Base-by-base conservation (phyloP, 1,140 invertebrate genomes). In the Tribolium madens region DNA sequence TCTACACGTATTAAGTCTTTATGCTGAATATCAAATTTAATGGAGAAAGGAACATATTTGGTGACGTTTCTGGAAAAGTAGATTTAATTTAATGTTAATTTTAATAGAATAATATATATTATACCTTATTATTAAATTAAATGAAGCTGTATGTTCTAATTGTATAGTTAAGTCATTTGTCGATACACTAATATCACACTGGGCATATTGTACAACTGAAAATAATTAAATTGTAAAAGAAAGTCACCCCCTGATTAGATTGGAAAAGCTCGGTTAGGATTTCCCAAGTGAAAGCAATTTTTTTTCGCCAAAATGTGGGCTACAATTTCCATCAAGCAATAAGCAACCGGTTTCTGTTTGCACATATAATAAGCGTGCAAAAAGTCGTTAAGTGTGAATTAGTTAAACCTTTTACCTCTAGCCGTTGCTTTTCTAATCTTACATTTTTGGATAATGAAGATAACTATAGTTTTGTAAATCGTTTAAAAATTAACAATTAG, bases 131-230 rank as follows among this genome's bases (percentile, higher is more conserved):
- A 12, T 4, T 52, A 79, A 33, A 4, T 17, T 14, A 9, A 79
- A 50, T 12, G 7, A 33, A 9, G 17, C 68, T 46, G 31, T 69
- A 10, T 76, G 47, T 9, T 76, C 52, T 60, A 73, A 14, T 73
- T 64, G 75, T 46, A 80, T 14, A 6, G 68, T 53, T 42, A 80
- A 60, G 68, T 80, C 79, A 60, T 78, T 73, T 42, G 73, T 72
- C 5, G 76, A 77, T 64, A 80, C 31, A 15, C 52, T 75, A 47
- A 80, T 76, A 78, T 80, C 79, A 78, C 79, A 78, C 15, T 14
- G 14, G 13, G 26, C 52, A 21, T 10, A 42, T 21, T 12, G 47
- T 4, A 76, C 2, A 70, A 57, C 79, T 80, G 48, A 9, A 77
- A 79, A 64, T n/a, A 64, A 13, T 17, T 52, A 2, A 10, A 26